phyloP scores from a whole-genome alignment of 2,113 vertebrate genomes.

The Mustelus asterias region DNA sequence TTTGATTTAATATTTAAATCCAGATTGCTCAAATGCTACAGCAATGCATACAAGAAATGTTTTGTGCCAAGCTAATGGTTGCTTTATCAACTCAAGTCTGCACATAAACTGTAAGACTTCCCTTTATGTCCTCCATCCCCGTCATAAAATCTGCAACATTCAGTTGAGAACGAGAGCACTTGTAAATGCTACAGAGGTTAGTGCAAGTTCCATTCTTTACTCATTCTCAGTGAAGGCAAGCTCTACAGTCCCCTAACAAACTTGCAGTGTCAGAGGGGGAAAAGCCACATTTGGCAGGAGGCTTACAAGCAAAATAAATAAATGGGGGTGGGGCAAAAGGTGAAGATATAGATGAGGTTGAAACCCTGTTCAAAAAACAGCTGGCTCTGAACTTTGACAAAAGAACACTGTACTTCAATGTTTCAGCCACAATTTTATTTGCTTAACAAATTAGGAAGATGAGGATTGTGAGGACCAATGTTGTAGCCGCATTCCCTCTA shows the following conservation, averaged over 20 bases:
- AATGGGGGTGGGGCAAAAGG: background rate
- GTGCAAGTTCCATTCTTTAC: background rate
- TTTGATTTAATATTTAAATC: background rate
- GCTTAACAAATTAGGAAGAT: background rate
- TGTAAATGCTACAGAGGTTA: background rate
- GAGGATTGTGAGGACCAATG: background rate
- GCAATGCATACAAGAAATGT: background rate
- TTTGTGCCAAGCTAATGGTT: background rate
- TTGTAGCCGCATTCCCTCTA: background rate
- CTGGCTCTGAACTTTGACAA: background rate
- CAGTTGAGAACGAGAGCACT: too few relatives aligned
- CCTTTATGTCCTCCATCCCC: background rate
- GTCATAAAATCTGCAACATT: background rate
- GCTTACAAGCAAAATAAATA: background rate
- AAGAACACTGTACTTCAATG: background rate
- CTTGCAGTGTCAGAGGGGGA: background rate
- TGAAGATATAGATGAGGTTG: background rate
- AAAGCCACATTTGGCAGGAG: background rate
- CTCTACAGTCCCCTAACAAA: background rate
- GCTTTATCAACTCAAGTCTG: background rate
- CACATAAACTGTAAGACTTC: background rate
- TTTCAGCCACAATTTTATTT: background rate
- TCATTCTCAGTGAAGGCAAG: background rate
- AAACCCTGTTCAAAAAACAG: background rate
- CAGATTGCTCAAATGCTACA: background rate